phyloP scores from a whole-genome alignment of 2,113 vertebrate species.

The Cryptomyrus ogoouensis region DNA sequence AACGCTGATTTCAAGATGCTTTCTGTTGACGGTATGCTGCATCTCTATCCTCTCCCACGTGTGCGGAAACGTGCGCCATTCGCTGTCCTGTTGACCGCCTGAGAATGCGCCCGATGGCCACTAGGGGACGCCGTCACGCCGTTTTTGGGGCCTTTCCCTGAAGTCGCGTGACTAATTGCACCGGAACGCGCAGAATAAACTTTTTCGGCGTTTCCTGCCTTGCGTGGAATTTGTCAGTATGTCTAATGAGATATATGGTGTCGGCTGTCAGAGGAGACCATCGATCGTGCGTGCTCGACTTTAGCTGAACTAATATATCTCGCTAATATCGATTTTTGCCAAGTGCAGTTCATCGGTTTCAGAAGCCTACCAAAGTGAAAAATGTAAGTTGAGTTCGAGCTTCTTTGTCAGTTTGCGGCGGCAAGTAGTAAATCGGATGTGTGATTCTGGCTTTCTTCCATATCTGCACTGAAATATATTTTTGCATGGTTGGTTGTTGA shows the following conservation, averaged over 20 bases:
- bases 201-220: slow-evolving; percentile 47
- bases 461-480: not conserved
- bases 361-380: not conserved
- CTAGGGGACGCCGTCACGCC: not conserved
- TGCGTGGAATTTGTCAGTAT: slow-evolving; percentile 15
- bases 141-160: not conserved
- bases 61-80: not conserved
- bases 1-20: not conserved
- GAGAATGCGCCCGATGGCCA: not conserved
- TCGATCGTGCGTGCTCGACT: not conserved
- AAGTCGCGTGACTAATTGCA: slow-evolving; percentile 63
- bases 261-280: not conserved
- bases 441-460: not conserved
- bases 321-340: not conserved
- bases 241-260: not conserved
- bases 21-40: not conserved
- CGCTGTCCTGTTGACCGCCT: not conserved
- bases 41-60: not conserved
- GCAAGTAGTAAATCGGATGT: not conserved
- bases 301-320: not conserved
- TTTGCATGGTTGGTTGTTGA: not conserved
- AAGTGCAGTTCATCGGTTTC: not conserved
- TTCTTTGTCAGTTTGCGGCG: not conserved
- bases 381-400: not conserved
- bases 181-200: slow-evolving; percentile 53